Base-by-base conservation (phyloP, 2,113 vertebrate genomes). In the Nansenia antarctica region DNA sequence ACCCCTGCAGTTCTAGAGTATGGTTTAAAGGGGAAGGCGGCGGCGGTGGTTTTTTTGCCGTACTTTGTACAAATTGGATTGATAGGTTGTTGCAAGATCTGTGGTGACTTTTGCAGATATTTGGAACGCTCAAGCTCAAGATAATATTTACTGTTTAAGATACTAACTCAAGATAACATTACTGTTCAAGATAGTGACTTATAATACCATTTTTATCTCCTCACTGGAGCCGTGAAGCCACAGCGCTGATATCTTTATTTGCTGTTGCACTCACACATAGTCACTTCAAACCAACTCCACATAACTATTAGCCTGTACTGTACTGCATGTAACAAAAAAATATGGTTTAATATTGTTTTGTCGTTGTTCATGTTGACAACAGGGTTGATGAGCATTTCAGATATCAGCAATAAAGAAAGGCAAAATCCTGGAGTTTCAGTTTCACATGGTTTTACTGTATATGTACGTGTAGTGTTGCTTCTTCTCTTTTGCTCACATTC, bases 11-110 rank as follows among this genome's bases (percentile, higher is more conserved):
- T 73, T 45, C 42, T 47, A 58, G 26, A 52, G 45, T 66, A 14
- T 66, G 15, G 11, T n/a, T 62, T 15, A 32, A n/a, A 45, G 52
- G 52, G 49, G 29, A 55, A 32, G 20, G 61, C n/a, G n/a, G n/a
- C n/a, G n/a, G n/a, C n/a, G n/a, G n/a, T n/a, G n/a, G n/a, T n/a
- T n/a, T n/a, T 90, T 91, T 87, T 92, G 77, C 86, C 83, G 78
- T 86, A 86, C 85, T 85, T 70, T 87, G 82, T 62, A 29, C 74
- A 59, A 63, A n/a, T 69, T 39, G 2, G 18, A 49, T 62, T 53
- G 60, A 71, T 12, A 29, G 52, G 62, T 77, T 71, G 69, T 68
- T 69, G 77, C 37, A 52, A 69, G 64, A 82, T 73, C 70, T 77
- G 71, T 57, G 62, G 77, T 76, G 76, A 64, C 72, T 27, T 49